Conservation (phyloP, 53 echinoderm and acorn worm genomes). For the Paracentrotus lividus region DNA sequence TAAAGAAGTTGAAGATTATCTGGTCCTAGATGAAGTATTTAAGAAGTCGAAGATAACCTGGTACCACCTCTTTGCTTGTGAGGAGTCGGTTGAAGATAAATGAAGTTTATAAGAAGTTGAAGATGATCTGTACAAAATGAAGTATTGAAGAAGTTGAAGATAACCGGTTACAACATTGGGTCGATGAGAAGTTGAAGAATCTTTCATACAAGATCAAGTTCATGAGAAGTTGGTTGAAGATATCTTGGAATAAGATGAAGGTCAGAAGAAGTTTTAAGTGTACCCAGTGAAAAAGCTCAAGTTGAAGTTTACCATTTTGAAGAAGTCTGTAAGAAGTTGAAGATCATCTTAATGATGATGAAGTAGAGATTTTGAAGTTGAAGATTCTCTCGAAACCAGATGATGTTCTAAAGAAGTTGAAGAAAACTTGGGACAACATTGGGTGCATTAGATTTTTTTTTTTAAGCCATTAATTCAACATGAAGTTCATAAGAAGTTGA, state of each 20-base stretch:
- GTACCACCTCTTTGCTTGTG: too few species aligned
- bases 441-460: too few species aligned
- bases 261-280: too few species aligned
- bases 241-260: not conserved
- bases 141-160: not conserved
- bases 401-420: slow-evolving; percentile 40
- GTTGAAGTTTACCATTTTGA: too few species aligned
- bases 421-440: not conserved
- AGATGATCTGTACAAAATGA: not conserved
- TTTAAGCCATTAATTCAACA: too few species aligned
- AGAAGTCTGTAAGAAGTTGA: too few species aligned
- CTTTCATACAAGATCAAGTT: not conserved
- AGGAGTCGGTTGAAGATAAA: too few species aligned
- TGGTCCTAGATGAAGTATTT: slow-evolving; percentile 1
- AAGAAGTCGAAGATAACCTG: slow-evolving; percentile 1
- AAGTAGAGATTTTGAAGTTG: not conserved
- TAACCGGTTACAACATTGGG: not conserved
- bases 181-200: slow-evolving; percentile 18
- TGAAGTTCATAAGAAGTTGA: not conserved
- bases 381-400: slow-evolving; percentile 12
- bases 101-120: not conserved
- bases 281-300: too few species aligned
- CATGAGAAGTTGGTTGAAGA: not conserved
- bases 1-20: not conserved
- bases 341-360: not conserved